Evolutionary conservation across 2,888 invertebrate genomes (phyloP).

Genomic region (Schizotus pectinicornis): DNA sequence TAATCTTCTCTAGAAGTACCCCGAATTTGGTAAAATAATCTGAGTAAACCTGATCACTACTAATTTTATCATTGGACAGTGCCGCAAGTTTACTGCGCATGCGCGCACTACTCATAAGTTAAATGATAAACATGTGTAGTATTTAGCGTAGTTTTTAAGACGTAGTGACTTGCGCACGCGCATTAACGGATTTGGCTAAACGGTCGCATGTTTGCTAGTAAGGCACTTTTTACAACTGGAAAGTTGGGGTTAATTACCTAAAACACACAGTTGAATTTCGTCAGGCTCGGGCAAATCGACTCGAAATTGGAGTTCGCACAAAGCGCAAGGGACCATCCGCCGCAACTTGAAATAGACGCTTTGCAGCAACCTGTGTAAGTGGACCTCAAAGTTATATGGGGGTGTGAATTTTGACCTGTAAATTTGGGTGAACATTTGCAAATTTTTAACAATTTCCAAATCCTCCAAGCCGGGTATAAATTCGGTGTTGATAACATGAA

Average conservation of each 20-base stretch:
- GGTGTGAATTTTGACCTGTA: constrained; percentile 70
- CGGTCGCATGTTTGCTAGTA: no score
- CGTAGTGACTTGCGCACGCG: no score
- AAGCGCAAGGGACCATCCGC: constrained; percentile 84
- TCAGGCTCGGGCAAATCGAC: constrained; percentile 88
- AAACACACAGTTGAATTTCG: constrained; percentile 66
- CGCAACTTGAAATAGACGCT: constrained; percentile 89
- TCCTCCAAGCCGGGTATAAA: constrained; percentile 74
- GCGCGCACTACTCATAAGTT: no score
- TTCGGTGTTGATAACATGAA: constrained; percentile 81
- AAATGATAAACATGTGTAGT: no score
- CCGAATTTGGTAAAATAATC: no score
- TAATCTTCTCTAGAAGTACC: no score
- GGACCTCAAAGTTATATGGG: constrained; percentile 58
- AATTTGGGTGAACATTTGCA: constrained; percentile 87
- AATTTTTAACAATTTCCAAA: constrained; percentile 70
- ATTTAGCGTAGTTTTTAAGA: no score
- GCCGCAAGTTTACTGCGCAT: no score
- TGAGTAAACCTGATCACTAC: no score
- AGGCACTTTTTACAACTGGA: no score
- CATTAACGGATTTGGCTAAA: no score
- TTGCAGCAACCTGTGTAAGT: constrained; percentile 68
- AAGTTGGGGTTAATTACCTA: constrained; percentile 56
- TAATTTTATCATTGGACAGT: no score
- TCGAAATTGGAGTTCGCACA: constrained; percentile 81